These are phyloP conservation scores for Pseudoatta argentina DNA, from an alignment of 1,140 invertebrate species.

Conservation along the genomic window DNA sequence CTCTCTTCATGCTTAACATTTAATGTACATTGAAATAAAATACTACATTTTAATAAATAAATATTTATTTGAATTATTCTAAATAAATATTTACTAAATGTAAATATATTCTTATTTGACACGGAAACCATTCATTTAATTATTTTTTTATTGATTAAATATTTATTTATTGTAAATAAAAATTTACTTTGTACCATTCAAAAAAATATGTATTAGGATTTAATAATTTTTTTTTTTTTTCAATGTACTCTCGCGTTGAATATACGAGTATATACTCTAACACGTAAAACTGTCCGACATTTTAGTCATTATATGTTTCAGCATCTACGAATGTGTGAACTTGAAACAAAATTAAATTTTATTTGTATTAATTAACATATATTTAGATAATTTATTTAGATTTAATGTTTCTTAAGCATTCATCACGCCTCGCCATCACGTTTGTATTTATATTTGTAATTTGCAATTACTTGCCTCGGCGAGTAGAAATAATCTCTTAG, in stretches of 20 bases:
- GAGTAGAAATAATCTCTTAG: conserved; percentile 3
- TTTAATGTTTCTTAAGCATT: background rate
- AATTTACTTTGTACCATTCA: background rate
- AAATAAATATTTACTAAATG: too few species aligned
- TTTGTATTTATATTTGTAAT: background rate
- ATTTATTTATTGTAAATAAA: too few species aligned
- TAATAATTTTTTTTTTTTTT: too few species aligned
- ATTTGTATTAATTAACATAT: conserved; percentile 14
- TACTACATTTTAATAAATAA: too few species aligned
- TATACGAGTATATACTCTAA: too few species aligned
- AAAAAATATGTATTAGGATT: too few species aligned
- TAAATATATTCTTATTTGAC: too few species aligned
- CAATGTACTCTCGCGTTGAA: too few species aligned
- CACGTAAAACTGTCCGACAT: background rate
- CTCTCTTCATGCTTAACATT: background rate
- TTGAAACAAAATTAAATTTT: background rate
- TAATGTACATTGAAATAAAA: background rate
- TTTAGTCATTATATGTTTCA: background rate
- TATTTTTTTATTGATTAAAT: too few species aligned
- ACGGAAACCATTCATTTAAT: too few species aligned
- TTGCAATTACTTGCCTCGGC: conserved; percentile 4
- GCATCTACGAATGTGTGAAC: background rate
- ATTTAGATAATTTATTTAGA: background rate
- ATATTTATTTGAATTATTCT: too few species aligned
- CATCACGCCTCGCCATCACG: background rate